Evolutionary conservation across 2,797 vertebrate genomes (phyloP).

Genomic region (Salmo trutta): DNA sequence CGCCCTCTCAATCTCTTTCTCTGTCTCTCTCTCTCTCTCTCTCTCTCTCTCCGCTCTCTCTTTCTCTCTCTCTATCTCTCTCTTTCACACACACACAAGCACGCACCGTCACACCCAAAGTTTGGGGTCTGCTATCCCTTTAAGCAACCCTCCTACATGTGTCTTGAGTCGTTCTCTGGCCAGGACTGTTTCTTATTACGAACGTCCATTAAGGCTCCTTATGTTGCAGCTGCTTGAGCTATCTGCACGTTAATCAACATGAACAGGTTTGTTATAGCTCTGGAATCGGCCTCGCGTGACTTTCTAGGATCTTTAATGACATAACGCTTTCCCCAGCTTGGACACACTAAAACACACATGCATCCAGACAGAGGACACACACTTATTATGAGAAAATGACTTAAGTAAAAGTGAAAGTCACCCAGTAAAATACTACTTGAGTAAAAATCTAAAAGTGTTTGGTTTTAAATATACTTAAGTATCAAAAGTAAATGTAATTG

Average conservation of each 20-base stretch:
- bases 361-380: background rate
- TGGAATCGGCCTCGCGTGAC: slow-evolving; percentile 54
- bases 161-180: background rate
- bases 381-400: background rate
- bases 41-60: background rate
- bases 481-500: no score
- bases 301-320: slow-evolving; percentile 44
- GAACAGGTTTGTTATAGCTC: slow-evolving; percentile 45
- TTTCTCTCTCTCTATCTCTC: slow-evolving; percentile 4
- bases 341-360: background rate
- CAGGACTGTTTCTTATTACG: slow-evolving; percentile 31
- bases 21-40: no score
- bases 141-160: background rate
- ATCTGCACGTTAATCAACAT: slow-evolving; percentile 52
- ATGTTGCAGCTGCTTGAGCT: slow-evolving; percentile 51
- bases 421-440: no score
- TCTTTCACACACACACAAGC: background rate
- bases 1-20: background rate
- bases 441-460: no score
- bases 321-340: background rate
- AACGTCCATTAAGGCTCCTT: slow-evolving; percentile 39
- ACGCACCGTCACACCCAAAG: background rate
- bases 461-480: no score
- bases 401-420: no score
- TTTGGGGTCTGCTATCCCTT: slow-evolving; percentile 12